Conservation (phyloP, 2,113 vertebrate species). For the Triplophysa siluroides region DNA sequence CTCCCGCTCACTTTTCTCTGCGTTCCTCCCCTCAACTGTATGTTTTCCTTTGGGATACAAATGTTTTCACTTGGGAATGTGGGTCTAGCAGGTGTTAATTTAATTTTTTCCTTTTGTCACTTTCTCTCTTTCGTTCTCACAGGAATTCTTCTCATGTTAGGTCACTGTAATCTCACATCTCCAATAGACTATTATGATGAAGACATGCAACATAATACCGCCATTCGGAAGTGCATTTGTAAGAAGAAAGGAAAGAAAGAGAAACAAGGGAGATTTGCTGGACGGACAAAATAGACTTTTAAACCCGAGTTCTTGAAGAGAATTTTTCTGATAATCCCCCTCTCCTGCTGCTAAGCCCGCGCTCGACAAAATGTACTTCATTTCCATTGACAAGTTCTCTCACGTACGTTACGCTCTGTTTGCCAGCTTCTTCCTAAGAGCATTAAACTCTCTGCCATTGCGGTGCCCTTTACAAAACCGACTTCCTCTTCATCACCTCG, state of each 20-base stretch:
- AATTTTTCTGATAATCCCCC: slow-evolving; percentile 32
- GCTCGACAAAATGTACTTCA: slow-evolving; percentile 21
- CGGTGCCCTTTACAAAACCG: slow-evolving; percentile 26
- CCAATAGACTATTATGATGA: slow-evolving; percentile 31
- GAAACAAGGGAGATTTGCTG: slow-evolving; percentile 36
- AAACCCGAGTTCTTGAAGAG: slow-evolving; percentile 24
- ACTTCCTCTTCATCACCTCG: slow-evolving; percentile 27
- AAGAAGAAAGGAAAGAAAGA: background rate
- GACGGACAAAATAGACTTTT: slow-evolving; percentile 34
- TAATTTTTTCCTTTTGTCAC: slow-evolving; percentile 62
- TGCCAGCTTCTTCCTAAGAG: slow-evolving; percentile 30
- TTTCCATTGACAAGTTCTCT: slow-evolving; percentile 32
- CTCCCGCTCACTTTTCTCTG: background rate
- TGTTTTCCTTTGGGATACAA: slow-evolving; percentile 54
- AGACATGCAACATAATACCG: slow-evolving; percentile 37
- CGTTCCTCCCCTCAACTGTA: background rate
- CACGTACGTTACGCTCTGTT: slow-evolving; percentile 29
- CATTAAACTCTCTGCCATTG: slow-evolving; percentile 18
- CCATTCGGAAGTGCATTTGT: slow-evolving; percentile 23
- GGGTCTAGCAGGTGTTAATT: slow-evolving; percentile 65
- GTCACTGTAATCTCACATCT: slow-evolving; percentile 49
- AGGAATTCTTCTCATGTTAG: slow-evolving; percentile 55
- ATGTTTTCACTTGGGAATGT: slow-evolving; percentile 49
- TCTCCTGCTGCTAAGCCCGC: slow-evolving; percentile 12
- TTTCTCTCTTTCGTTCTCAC: slow-evolving; percentile 52